A percentile compares a stretch with the other conserved stretches of the same genome.
Conservation (phyloP, 2,888 invertebrate genomes). For the Cinara cedri region DNA sequence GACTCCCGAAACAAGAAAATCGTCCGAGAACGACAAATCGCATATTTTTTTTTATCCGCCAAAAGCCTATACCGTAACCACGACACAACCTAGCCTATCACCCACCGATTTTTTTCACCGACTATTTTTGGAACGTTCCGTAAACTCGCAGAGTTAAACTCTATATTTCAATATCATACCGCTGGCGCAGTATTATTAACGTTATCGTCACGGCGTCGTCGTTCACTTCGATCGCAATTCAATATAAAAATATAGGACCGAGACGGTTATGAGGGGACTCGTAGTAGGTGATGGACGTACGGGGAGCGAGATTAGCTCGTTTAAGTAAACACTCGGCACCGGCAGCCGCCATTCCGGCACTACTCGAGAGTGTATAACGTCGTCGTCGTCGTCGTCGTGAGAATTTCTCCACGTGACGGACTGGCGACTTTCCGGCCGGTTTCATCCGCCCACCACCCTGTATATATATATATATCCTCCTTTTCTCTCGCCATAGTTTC, state of each 20-base stretch:
- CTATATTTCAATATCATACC: neutral
- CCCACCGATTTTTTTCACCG: too few species aligned
- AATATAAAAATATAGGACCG: neutral
- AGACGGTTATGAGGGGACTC: neutral
- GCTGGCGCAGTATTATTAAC: neutral
- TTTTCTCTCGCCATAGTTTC: neutral
- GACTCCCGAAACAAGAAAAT: too few species aligned
- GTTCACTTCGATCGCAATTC: slow-evolving; percentile 10
- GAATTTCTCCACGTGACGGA: slow-evolving; percentile 50
- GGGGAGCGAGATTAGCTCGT: slow-evolving; percentile 41
- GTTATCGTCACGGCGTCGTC: neutral
- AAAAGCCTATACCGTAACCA: too few species aligned
- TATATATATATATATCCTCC: neutral
- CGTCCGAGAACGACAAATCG: too few species aligned
- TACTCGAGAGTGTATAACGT: neutral
- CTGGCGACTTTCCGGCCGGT: slow-evolving; percentile 55
- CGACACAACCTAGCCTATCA: too few species aligned
- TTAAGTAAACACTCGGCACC: slow-evolving; percentile 39
- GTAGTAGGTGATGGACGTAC: neutral
- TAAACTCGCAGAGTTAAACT: too few species aligned
- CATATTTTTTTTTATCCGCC: too few species aligned
- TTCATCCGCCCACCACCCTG: neutral
- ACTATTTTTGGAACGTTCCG: neutral
- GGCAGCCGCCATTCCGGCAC: slow-evolving; percentile 19
- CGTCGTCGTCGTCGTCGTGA: slow-evolving; percentile 27